phyloP scores from a whole-genome alignment of 2,888 invertebrate species.

The Noctua janthina region DNA sequence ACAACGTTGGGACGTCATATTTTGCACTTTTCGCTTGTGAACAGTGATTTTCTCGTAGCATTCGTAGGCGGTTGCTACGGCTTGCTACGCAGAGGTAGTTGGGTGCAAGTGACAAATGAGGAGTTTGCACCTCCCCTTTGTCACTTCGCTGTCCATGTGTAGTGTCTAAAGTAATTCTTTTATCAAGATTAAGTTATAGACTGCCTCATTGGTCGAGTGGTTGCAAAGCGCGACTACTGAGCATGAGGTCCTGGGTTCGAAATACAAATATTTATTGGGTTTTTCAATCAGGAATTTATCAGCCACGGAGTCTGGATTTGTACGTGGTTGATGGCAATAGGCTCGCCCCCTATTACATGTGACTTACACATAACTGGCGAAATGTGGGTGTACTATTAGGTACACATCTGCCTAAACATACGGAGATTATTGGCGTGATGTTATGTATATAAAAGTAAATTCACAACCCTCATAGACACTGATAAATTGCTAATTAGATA shows the following conservation, averaged over 20 bases:
- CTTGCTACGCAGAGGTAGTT: background rate
- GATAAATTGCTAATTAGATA: background rate
- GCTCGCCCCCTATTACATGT: no score
- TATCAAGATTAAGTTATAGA: background rate
- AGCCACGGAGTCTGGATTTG: no score
- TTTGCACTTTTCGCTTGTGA: background rate
- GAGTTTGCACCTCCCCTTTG: background rate
- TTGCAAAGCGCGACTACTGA: no score
- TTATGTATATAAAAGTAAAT: background rate
- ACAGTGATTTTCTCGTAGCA: conserved; percentile 7
- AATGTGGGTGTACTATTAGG: no score
- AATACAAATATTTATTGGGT: no score
- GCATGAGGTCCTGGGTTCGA: no score
- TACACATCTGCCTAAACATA: no score
- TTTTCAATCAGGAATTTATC: no score
- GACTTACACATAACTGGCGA: no score
- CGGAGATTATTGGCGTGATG: no score
- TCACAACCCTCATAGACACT: background rate
- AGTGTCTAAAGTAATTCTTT: background rate
- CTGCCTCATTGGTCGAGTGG: no score
- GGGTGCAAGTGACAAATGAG: background rate
- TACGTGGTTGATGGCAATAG: no score
- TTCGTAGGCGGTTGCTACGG: conserved; percentile 12
- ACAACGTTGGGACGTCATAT: background rate
- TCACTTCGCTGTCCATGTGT: background rate